A percentile compares a stretch with the other conserved stretches of the same genome.
Evolutionary conservation across 2,888 invertebrate species (phyloP).

Genomic region (Hoplodrina ambigua): DNA sequence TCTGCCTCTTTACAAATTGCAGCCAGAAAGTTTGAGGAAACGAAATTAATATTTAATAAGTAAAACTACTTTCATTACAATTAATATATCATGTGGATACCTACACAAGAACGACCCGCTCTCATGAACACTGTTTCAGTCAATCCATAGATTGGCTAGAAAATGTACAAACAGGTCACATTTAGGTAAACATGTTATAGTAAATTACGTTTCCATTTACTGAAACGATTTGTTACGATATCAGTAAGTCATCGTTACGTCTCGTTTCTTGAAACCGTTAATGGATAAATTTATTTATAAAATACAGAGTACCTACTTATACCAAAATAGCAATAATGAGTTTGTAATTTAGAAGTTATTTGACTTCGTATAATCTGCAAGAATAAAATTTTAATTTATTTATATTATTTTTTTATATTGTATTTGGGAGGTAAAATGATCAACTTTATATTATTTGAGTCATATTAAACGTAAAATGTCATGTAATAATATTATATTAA

Average conservation of each 20-base stretch:
- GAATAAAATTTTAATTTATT: constrained; percentile 28
- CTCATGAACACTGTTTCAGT: neutral
- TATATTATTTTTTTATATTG: constrained; percentile 40
- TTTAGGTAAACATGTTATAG: neutral
- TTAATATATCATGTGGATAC: neutral
- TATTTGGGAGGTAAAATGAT: constrained; percentile 52
- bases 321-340: constrained; percentile 34
- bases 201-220: constrained; percentile 12
- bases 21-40: neutral
- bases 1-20: neutral
- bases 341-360: constrained; percentile 7
- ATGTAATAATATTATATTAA: constrained; percentile 59
- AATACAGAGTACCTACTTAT: constrained; percentile 38
- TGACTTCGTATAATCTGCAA: constrained; percentile 19
- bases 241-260: neutral
- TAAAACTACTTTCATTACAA: constrained; percentile 28
- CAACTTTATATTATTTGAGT: constrained; percentile 59
- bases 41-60: neutral
- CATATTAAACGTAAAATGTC: constrained; percentile 67
- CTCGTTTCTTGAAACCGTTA: constrained; percentile 9
- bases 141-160: constrained; percentile 14
- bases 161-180: constrained; percentile 47
- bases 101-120: neutral
- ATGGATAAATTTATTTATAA: constrained; percentile 3
- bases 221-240: constrained; percentile 17